Percentiles rank a stretch among this genome's conserved stretches.
Conservation (phyloP, 2,113 vertebrate genomes). For the Peucedramus taeniatus region DNA sequence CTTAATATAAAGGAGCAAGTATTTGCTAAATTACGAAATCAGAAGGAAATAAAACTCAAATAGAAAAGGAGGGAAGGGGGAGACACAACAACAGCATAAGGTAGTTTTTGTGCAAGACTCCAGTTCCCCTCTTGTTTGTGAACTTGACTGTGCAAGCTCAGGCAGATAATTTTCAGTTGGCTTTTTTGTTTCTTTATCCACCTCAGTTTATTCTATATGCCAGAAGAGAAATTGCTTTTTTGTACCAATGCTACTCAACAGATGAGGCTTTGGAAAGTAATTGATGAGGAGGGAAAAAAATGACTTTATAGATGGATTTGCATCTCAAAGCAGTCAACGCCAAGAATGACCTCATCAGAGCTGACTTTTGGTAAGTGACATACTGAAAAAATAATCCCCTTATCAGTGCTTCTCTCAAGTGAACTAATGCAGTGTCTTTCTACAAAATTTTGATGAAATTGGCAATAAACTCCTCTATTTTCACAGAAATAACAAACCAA, state of each 20-base stretch:
- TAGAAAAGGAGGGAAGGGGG: background rate
- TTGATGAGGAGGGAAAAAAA: background rate
- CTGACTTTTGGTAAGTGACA: background rate
- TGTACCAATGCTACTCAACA: background rate
- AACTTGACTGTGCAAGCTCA: background rate
- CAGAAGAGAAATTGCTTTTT: background rate
- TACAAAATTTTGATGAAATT: background rate
- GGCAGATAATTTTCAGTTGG: background rate
- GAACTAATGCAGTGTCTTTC: background rate
- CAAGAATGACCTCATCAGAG: background rate
- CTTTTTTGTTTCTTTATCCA: background rate
- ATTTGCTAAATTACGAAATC: background rate
- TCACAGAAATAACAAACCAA: background rate
- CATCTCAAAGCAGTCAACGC: background rate
- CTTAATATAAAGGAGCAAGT: background rate
- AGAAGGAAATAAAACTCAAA: background rate
- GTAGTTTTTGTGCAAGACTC: background rate
- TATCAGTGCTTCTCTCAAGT: background rate
- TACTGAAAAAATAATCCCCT: background rate
- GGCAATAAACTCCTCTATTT: background rate
- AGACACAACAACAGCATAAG: background rate
- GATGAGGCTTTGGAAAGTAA: background rate
- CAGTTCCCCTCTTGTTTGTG: background rate
- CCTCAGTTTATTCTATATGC: background rate
- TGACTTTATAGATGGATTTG: background rate